Percentiles rank a stretch among this genome's conserved stretches.
Conservation (phyloP, 2,113 vertebrate species). For the Thymallus thymallus region DNA sequence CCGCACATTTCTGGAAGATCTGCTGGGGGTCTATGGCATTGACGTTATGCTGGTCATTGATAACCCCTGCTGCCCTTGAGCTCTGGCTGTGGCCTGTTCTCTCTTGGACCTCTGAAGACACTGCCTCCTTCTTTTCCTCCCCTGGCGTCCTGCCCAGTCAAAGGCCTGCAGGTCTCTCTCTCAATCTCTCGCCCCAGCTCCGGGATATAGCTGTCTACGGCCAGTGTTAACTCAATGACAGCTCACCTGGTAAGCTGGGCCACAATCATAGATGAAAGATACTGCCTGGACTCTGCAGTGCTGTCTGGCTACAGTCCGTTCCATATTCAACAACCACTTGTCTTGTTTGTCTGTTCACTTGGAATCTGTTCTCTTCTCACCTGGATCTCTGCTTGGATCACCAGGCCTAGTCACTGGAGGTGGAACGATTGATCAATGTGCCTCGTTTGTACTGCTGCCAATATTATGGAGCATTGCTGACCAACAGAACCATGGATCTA, state of each 20-base stretch:
- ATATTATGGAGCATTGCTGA: neutral
- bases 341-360: constrained; percentile 5
- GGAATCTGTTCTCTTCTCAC: neutral
- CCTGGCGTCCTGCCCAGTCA: neutral
- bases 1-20: constrained; percentile 89
- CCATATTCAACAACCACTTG: neutral
- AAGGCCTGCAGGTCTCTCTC: neutral
- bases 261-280: no score
- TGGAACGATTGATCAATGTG: neutral
- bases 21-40: constrained; percentile 93
- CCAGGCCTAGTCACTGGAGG: neutral
- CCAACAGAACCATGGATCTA: neutral
- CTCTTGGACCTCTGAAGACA: constrained; percentile 38
- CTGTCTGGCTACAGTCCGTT: neutral
- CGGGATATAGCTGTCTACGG: neutral
- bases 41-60: constrained; percentile 94
- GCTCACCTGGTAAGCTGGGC: no score
- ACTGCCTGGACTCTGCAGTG: neutral
- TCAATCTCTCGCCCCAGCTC: neutral
- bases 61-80: constrained; percentile 92
- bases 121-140: constrained; percentile 38
- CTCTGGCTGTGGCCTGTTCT: constrained; percentile 7
- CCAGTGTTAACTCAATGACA: neutral
- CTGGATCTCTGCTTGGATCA: neutral
- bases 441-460: neutral